Base-by-base conservation (phyloP, 2,888 invertebrate species). In the Plebejus argus region DNA sequence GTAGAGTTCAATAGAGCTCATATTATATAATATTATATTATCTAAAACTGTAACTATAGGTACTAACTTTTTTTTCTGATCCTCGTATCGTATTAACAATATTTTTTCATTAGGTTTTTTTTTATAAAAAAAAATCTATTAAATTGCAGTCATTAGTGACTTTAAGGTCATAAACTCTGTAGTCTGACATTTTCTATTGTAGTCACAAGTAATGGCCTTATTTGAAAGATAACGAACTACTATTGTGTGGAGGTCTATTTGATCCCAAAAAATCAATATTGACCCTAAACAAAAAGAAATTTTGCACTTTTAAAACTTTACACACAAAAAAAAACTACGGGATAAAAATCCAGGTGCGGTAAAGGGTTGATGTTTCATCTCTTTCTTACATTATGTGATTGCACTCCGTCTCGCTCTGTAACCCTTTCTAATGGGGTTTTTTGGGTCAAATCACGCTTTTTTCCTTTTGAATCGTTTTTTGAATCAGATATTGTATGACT, bases 401-500 rank as follows among this genome's bases (percentile, higher is more conserved):
- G 70, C 83, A 49, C 23, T 78, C 82, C 77, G 75, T 91, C 89
- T 86, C 89, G 81, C 83, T 91, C 87, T 82, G 76, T 89, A 91
- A 91, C 92, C 91, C 91, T 92, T 93, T 91, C 82, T 81, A 83
- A 86, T 89, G 90, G 91, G 87, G 88, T 88, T 91, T 93, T 93
- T 86, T 90, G 89, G 92, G 90, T 89, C 87, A 91, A 92, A 92
- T 93, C 90, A 90, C 85, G 87, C 70, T 90, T 88, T 91, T 92
- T 93, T 92, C 90, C 89, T 89, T 88, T 91, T 91, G 87, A 86
- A 81, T 85, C 87, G 89, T 91, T 89, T 84, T 81, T 74, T 74
- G 92, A 94, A 93, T 92, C 92, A 93, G 91, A 91, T 92, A 94
- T 93, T 93, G 81, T 94, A 86, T 91, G 90, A 85, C 89, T 86